Evolutionary conservation across 2,888 invertebrate genomes (phyloP).

Genomic region (Drosophila testacea): DNA sequence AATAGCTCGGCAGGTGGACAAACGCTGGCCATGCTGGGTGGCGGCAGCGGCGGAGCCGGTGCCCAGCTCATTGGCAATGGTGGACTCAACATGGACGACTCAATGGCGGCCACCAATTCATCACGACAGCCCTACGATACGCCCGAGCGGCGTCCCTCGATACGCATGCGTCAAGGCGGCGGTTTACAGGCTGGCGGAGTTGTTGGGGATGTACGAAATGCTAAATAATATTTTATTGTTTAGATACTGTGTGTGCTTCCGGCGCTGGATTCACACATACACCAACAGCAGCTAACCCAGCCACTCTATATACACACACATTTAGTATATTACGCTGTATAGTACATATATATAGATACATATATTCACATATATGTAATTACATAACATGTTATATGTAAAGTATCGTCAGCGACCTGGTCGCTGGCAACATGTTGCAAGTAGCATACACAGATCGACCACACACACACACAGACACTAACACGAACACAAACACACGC

Average conservation of each 20-base stretch:
- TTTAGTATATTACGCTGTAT: conserved; percentile 49
- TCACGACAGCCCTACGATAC: conserved; percentile 85
- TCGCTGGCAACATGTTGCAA: conserved; percentile 58
- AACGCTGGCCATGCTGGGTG: conserved; percentile 73
- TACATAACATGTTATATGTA: conserved; percentile 64
- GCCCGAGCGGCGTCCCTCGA: conserved; percentile 85
- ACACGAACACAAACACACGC: conserved; percentile 19
- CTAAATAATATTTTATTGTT: conserved; percentile 85
- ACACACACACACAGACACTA: conserved; percentile 15
- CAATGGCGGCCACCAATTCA: conserved; percentile 85
- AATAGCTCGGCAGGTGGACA: conserved; percentile 55
- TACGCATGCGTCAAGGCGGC: conserved; percentile 84
- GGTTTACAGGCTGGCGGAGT: conserved; percentile 80
- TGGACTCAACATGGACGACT: conserved; percentile 83
- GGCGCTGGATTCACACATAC: conserved; percentile 44
- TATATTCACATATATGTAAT: conserved; percentile 34
- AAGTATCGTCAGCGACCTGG: conserved; percentile 51
- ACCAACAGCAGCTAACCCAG: conserved; percentile 50
- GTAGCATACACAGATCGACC: conserved; percentile 41
- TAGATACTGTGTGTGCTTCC: conserved; percentile 61
- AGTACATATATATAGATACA: conserved; percentile 27
- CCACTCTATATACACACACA: conserved; percentile 41
- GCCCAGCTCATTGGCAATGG: conserved; percentile 78
- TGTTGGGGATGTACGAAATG: conserved; percentile 84
- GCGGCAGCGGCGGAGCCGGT: conserved; percentile 72